Conservation (phyloP, 2,888 invertebrate genomes). For the Glyphotaelius pellucidus region DNA sequence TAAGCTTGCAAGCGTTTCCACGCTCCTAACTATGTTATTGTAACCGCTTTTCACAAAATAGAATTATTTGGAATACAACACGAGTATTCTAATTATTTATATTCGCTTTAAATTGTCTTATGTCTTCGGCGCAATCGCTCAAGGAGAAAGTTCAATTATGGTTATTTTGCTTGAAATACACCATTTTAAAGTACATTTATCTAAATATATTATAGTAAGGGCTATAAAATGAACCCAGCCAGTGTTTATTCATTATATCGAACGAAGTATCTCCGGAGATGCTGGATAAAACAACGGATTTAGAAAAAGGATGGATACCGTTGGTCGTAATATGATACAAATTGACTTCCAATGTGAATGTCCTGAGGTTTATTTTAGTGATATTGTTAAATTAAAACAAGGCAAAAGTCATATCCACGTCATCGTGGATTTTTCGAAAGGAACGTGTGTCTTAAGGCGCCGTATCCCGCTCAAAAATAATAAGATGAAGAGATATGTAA, state of each 20-base stretch:
- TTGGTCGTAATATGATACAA: not conserved
- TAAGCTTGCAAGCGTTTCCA: no score
- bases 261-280: slow-evolving; percentile 24
- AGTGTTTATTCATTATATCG: slow-evolving; percentile 23
- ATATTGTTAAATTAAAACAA: no score
- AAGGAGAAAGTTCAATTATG: slow-evolving; percentile 13
- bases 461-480: no score
- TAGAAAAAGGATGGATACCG: not conserved
- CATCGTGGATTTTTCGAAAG: no score
- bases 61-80: not conserved
- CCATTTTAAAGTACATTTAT: not conserved
- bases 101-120: not conserved
- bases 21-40: not conserved
- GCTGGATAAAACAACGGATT: not conserved
- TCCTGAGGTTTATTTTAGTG: no score
- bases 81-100: not conserved
- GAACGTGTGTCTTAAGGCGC: no score
- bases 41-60: not conserved
- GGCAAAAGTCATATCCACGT: no score
- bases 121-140: not conserved
- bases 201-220: not conserved
- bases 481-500: no score
- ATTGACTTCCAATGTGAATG: no score
- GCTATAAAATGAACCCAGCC: not conserved
- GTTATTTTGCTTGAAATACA: not conserved